Percentiles rank a stretch among this genome's conserved stretches.
phyloP scores from a whole-genome alignment of 2,888 invertebrate genomes.

The Troides oblongomaculatus region DNA sequence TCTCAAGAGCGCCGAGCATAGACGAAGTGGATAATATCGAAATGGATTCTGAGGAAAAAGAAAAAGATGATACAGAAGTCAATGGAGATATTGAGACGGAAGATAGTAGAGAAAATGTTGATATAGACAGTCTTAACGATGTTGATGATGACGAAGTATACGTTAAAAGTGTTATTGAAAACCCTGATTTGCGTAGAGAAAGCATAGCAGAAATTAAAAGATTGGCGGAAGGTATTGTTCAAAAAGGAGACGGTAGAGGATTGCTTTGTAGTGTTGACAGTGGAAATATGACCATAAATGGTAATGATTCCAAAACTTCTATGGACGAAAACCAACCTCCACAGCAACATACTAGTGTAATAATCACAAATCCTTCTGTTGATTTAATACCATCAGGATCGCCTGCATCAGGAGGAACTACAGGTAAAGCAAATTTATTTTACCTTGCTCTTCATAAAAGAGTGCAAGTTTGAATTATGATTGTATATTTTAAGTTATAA shows the following conservation, averaged over 20 bases:
- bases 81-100: constrained; percentile 79
- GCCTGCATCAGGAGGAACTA: constrained; percentile 68
- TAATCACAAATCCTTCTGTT: constrained; percentile 86
- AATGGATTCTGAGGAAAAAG: constrained; percentile 63
- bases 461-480: background rate
- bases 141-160: constrained; percentile 66
- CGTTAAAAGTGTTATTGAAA: constrained; percentile 68
- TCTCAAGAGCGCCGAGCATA: constrained; percentile 74
- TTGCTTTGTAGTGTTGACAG: constrained; percentile 72
- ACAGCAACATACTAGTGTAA: constrained; percentile 81
- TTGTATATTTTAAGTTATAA: background rate
- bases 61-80: constrained; percentile 55
- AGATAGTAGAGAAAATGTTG: constrained; percentile 66
- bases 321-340: constrained; percentile 57
- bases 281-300: constrained; percentile 62
- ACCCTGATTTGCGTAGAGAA: constrained; percentile 71
- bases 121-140: constrained; percentile 76
- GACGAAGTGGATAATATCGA: constrained; percentile 73
- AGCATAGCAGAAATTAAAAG: constrained; percentile 75
- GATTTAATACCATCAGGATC: constrained; percentile 79
- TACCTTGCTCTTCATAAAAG: background rate
- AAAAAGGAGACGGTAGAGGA: constrained; percentile 72
- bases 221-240: constrained; percentile 73
- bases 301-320: constrained; percentile 59
- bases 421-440: constrained; percentile 49